phyloP scores from a whole-genome alignment of 1,140 invertebrate genomes.

The Hyles euphorbiae region DNA sequence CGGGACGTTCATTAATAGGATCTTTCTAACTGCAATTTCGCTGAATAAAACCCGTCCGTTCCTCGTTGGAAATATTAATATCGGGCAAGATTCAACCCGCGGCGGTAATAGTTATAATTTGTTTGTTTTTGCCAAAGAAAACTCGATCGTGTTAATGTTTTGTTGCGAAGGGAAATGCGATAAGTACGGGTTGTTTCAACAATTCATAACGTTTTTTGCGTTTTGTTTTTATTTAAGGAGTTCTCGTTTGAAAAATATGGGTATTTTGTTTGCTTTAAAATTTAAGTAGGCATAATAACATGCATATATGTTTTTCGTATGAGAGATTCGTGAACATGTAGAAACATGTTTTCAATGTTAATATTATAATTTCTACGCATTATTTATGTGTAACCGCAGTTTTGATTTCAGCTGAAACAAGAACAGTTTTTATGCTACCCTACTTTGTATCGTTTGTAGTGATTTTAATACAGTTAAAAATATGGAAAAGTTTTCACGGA shows the following conservation, averaged over 20 bases:
- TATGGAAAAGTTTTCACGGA: background rate
- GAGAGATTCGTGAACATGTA: no score
- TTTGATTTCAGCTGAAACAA: no score
- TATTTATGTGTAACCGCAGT: no score
- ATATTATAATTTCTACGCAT: no score
- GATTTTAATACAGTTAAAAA: no score
- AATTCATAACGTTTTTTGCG: background rate
- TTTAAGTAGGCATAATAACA: no score
- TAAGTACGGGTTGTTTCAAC: background rate
- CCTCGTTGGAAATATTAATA: slow-evolving; percentile 67
- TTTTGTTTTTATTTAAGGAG: background rate
- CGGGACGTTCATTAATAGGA: slow-evolving; percentile 74
- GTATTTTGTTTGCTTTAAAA: no score
- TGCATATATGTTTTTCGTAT: no score
- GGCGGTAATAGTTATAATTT: slow-evolving; percentile 53
- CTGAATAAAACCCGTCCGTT: slow-evolving; percentile 57
- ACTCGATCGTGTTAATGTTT: slow-evolving; percentile 15
- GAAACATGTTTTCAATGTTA: no score
- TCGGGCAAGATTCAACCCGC: slow-evolving; percentile 45
- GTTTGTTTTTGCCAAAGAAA: slow-evolving; percentile 34
- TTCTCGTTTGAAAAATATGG: background rate
- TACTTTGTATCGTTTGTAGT: no score
- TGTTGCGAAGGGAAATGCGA: slow-evolving; percentile 3
- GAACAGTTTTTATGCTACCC: no score
- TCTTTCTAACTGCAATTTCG: slow-evolving; percentile 69